These are phyloP conservation scores for Helleia helle DNA, from an alignment of 2,888 invertebrate species.

Conservation along the genomic window DNA sequence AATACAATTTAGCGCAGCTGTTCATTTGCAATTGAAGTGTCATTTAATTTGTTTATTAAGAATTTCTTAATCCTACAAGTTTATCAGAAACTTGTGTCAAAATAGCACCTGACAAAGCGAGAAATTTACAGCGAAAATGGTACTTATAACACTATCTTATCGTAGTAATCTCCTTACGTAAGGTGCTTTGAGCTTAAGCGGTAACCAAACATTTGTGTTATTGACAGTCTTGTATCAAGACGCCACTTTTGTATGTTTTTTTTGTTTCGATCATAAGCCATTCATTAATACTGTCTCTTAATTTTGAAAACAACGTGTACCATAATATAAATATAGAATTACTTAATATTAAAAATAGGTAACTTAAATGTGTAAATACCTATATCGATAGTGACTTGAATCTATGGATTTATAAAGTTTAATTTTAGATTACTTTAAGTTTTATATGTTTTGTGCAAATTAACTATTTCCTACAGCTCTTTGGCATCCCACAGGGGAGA, in stretches of 20 bases:
- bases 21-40: slow-evolving; percentile 3
- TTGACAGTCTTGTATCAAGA: slow-evolving; percentile 7
- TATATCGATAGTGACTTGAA: no score
- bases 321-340: no score
- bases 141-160: slow-evolving; percentile 21
- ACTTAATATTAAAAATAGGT: no score
- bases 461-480: no score
- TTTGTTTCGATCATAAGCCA: no score
- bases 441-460: no score
- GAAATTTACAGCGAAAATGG: slow-evolving; percentile 22
- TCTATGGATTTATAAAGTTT: no score
- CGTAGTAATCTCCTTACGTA: slow-evolving; percentile 20
- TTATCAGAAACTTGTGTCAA: slow-evolving; percentile 21
- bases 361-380: no score
- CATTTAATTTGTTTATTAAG: slow-evolving; percentile 6
- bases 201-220: slow-evolving; percentile 18
- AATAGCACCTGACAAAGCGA: slow-evolving; percentile 26
- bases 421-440: no score
- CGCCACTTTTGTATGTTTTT: not conserved
- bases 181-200: slow-evolving; percentile 20
- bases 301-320: no score
- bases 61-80: slow-evolving; percentile 14
- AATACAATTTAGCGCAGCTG: slow-evolving; percentile 3
- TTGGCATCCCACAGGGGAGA: no score
- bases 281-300: no score